Conservation (phyloP, 2,888 invertebrate genomes). For the Agriopis marginaria region DNA sequence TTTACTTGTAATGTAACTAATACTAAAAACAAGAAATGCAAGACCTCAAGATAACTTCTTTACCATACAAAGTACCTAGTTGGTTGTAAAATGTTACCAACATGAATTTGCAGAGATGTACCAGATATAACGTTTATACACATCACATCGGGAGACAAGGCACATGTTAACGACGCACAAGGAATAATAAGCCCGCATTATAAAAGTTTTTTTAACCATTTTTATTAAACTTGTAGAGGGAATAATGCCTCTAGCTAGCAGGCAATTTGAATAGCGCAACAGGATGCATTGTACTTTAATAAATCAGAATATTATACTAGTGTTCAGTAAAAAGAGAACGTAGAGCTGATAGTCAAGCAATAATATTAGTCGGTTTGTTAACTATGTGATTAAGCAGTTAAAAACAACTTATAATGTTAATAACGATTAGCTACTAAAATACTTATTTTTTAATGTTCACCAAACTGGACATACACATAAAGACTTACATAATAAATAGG, state of each 20-base stretch:
- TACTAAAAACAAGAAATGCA: background rate
- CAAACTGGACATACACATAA: too few relatives aligned
- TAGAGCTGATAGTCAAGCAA: background rate
- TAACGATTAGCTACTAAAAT: background rate
- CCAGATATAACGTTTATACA: constrained; percentile 48
- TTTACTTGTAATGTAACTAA: background rate
- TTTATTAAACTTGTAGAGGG: constrained; percentile 55
- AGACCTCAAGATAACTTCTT: background rate
- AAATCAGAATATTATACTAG: constrained; percentile 28
- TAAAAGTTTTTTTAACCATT: constrained; percentile 58
- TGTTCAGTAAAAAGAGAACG: constrained; percentile 13
- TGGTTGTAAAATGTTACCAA: constrained; percentile 43
- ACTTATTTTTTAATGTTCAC: too few relatives aligned
- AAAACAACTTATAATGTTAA: background rate
- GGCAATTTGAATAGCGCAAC: constrained; percentile 58
- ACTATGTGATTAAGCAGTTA: background rate
- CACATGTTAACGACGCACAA: constrained; percentile 60
- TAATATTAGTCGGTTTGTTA: background rate
- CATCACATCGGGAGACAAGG: constrained; percentile 57
- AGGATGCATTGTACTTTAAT: constrained; percentile 53
- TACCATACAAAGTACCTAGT: constrained; percentile 6
- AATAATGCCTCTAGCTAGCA: constrained; percentile 48
- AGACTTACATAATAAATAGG: background rate
- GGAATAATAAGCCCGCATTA: constrained; percentile 68
- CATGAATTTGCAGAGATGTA: constrained; percentile 34